Evolutionary conservation across 2,888 invertebrate species (phyloP).

Genomic region (Clivina fossor): DNA sequence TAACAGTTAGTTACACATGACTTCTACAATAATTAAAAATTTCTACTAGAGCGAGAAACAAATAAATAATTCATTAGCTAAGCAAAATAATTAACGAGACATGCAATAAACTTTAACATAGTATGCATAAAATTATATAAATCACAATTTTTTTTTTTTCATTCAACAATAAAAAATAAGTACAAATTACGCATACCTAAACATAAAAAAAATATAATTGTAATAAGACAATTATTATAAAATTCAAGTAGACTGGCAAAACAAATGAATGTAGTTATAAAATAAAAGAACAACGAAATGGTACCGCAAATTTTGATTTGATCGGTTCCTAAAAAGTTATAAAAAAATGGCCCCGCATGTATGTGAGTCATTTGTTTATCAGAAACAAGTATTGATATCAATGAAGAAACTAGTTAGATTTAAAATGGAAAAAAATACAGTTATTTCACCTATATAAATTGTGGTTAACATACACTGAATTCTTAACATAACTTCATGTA

Average conservation of each 20-base stretch:
- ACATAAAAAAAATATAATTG: not conserved
- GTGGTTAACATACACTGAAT: too few species aligned
- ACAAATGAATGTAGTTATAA: too few species aligned
- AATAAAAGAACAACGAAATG: too few species aligned
- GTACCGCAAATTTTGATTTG: too few species aligned
- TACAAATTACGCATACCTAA: not conserved
- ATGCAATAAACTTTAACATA: not conserved
- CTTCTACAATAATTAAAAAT: not conserved
- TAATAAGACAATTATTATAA: too few species aligned
- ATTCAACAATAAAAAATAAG: not conserved
- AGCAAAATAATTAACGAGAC: not conserved
- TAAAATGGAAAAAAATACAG: slow-evolving; percentile 5
- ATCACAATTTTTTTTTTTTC: not conserved
- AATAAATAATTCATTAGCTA: not conserved
- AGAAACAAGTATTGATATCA: not conserved
- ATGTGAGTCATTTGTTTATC: slow-evolving; percentile 5
- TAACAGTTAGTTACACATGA: not conserved
- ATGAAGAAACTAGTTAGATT: not conserved
- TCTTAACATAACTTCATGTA: not conserved
- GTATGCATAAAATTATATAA: not conserved
- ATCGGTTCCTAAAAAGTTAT: too few species aligned
- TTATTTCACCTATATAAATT: slow-evolving; percentile 3
- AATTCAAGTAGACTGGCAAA: too few species aligned
- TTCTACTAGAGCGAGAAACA: not conserved
- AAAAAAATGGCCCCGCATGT: too few species aligned